Base-by-base conservation (phyloP, 2,888 invertebrate genomes). In the Pseudococcus jackbeardsleyi region DNA sequence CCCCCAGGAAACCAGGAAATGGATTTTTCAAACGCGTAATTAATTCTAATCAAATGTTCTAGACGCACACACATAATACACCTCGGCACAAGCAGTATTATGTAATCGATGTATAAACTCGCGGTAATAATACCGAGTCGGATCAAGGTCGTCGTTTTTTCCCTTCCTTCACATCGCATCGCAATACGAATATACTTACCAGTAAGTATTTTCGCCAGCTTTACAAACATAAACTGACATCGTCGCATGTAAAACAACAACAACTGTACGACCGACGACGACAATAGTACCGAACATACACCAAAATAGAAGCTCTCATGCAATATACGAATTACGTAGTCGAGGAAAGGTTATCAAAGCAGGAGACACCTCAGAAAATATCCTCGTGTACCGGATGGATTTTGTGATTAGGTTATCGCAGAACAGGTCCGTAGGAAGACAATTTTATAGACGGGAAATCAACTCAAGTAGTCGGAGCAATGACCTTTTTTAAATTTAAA, bases 1-100 rank as follows among this genome's bases (percentile, higher is more conserved):
- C 64, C 64, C 64, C 64, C 22, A 22, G 64, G 39, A 33, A 39
- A 77, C 77, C 39, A 77, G 77, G 77, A 77, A 77, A 42, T 77
- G 26, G 39, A 19, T 77, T 77, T 77, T 77, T 77, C 39, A 39
- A 42, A 77, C 77, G 77, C 77, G 77, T 77, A 77, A 77, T 77
- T 77, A 77, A 77, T 77, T 77, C 77, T 77, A 77, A 77, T 77
- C 77, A 77, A 77, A 77, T 77, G 77, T 77, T 77, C 77, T 33
- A 77, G 17, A 77, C 77, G 77, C 77, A 33, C n/a, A 72, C 22
- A 72, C 77, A 64, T 77, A 77, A 77, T 77, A 77, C 77, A 82
- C 79, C 33, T 77, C 77, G 15, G 39, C 39, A 39, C 39, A 11
- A 26, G 11, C 7, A 8, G 79, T 64, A 8, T 82, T 82, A 82